Base-by-base conservation (phyloP, 2,113 vertebrate genomes). In the Lamprologus ornatipinnis region DNA sequence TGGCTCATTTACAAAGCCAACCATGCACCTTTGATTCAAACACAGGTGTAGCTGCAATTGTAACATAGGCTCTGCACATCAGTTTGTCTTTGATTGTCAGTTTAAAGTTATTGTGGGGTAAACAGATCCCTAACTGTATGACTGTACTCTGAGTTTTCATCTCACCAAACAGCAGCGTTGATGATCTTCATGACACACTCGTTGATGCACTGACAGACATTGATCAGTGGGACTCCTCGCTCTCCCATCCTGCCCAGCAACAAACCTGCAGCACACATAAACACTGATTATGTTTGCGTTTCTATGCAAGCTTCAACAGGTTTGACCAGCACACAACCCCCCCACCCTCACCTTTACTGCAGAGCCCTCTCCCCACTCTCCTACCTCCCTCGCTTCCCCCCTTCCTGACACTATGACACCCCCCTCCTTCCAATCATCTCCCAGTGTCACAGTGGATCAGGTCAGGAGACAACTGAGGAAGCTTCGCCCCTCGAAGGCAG, bases 181-280 rank as follows among this genome's bases (percentile, higher is more conserved):
- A 98, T 97, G 47, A 98, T 97, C 90, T 97, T 97, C 97, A 98
- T 98, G 2, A 98, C 97, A 0, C 97, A 98, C 90, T 98, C 97
- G 0, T 98, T 98, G 88, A 98, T 96, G 4, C 97, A 97, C 95
- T 98, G 97, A 94, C 97, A 98, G 4, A 98, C 97, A 2, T 96
- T 98, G 5, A 98, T 94, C 85, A 98, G 92, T 0, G 97, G 97
- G 0, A 94, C 81, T 65, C 97, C 97, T 31, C 97, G 95, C 63
- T 98, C 97, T 0, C 97, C 97, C 97, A 98, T 98, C 84, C 96
- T 97, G 3, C 97, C 97, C 88, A 98, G 91, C 65, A 98, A 94
- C 28, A 98, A 95, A 33, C 97, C 97, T 97, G 88, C 9, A 91
- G 42, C 14, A n/a, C 37, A 85, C 28, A 11, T 49, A 60, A 79